A percentile compares a stretch with the other conserved stretches of the same genome.
These are phyloP conservation scores for Botrylloides violaceus DNA, from an alignment of 23 tunicate species.

Conservation along the genomic window DNA sequence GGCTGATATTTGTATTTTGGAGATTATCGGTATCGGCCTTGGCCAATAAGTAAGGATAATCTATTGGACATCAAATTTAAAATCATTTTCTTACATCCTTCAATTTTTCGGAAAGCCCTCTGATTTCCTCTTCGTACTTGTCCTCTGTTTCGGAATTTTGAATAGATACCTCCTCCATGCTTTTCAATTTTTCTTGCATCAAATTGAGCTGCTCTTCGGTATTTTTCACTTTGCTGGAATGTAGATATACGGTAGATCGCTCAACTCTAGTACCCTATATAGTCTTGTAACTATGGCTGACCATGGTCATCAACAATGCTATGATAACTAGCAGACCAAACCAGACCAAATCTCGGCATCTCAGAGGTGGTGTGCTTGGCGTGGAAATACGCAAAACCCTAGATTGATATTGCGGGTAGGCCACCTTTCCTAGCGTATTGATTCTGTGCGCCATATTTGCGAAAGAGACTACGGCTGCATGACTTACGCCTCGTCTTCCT, in stretches of 20 bases:
- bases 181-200: conserved; percentile 61
- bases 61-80: too few species aligned
- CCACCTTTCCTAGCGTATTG: background rate
- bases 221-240: conserved; percentile 51
- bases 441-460: too few species aligned
- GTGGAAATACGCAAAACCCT: too few species aligned
- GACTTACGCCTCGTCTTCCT: conserved; percentile 33
- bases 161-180: conserved; percentile 61
- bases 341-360: too few species aligned
- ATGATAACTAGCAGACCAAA: too few species aligned
- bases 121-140: conserved; percentile 85
- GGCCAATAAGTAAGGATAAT: too few species aligned
- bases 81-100: conserved; percentile 93
- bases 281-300: too few species aligned
- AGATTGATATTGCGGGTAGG: background rate
- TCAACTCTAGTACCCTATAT: too few species aligned
- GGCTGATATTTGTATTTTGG: background rate
- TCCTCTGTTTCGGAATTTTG: conserved; percentile 93
- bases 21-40: too few species aligned
- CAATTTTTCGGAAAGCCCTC: conserved; percentile 71
- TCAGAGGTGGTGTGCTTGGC: too few species aligned
- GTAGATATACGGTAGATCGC: too few species aligned
- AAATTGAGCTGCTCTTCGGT: conserved; percentile 76
- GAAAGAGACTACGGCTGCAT: background rate
- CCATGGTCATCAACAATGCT: too few species aligned